Conservation (phyloP, 2,888 invertebrate species). For the Hecatera dysodea region DNA sequence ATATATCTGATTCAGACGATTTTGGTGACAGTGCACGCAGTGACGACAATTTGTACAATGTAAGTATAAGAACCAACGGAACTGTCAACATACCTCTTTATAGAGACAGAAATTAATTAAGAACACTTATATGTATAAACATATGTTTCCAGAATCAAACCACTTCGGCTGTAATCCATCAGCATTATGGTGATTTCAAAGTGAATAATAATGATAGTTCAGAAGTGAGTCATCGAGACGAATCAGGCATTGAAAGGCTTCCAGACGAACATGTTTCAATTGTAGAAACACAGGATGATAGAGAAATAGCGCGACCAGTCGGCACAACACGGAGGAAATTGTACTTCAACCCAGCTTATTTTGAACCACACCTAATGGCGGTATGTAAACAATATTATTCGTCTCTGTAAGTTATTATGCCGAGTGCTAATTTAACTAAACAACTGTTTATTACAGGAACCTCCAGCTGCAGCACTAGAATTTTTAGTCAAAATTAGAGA, state of each 20-base stretch:
- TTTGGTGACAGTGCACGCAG: slow-evolving; percentile 84
- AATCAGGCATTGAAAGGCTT: slow-evolving; percentile 92
- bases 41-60: slow-evolving; percentile 81
- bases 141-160: slow-evolving; percentile 82
- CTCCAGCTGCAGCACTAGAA: slow-evolving; percentile 97
- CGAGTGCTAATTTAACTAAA: slow-evolving; percentile 5
- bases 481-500: slow-evolving; percentile 97
- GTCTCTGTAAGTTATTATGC: background rate
- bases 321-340: slow-evolving; percentile 94
- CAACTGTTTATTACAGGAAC: slow-evolving; percentile 91
- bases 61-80: slow-evolving; percentile 66
- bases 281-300: slow-evolving; percentile 94
- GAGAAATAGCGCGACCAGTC: slow-evolving; percentile 92
- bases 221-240: slow-evolving; percentile 87
- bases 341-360: slow-evolving; percentile 97
- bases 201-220: slow-evolving; percentile 74
- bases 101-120: slow-evolving; percentile 6
- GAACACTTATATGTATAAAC: slow-evolving; percentile 10
- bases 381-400: slow-evolving; percentile 88
- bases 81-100: background rate
- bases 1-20: slow-evolving; percentile 92
- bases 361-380: slow-evolving; percentile 96
- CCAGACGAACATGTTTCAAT: slow-evolving; percentile 97
- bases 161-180: slow-evolving; percentile 94
- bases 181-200: slow-evolving; percentile 85